Percentiles rank a stretch among this genome's conserved stretches.
Conservation (phyloP, 2,888 invertebrate genomes). For the Dascillus cervinus region DNA sequence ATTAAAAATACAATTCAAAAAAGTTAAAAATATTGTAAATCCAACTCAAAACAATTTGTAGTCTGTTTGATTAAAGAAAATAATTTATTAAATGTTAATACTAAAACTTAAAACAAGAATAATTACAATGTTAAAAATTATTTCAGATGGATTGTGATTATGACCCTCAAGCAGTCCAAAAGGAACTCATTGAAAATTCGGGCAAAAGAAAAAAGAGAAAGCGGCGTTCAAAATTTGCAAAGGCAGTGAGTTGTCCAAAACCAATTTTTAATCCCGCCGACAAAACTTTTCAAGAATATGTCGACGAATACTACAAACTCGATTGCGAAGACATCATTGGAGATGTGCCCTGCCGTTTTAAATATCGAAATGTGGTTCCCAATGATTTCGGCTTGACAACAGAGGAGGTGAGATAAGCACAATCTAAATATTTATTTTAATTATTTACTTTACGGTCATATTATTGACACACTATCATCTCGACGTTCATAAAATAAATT, state of each 20-base stretch:
- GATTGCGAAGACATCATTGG: slow-evolving; percentile 95
- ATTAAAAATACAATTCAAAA: no score
- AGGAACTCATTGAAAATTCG: slow-evolving; percentile 51
- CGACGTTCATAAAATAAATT: no score
- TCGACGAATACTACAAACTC: slow-evolving; percentile 91
- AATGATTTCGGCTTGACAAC: slow-evolving; percentile 86
- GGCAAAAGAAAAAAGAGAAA: slow-evolving; percentile 51
- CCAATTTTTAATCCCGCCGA: slow-evolving; percentile 79
- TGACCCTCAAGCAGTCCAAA: slow-evolving; percentile 51
- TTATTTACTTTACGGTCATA: no score
- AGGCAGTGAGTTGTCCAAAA: slow-evolving; percentile 65
- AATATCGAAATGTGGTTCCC: slow-evolving; percentile 80
- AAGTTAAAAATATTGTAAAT: no score
- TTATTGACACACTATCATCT: no score
- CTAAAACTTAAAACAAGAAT: no score
- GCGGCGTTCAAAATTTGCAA: slow-evolving; percentile 67
- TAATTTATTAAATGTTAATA: no score
- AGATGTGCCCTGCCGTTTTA: slow-evolving; percentile 85
- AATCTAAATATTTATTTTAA: no score
- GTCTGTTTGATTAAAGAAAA: no score
- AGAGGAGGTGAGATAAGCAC: slow-evolving; percentile 87
- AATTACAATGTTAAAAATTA: slow-evolving; percentile 1
- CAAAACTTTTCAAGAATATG: slow-evolving; percentile 73
- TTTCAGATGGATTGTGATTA: slow-evolving; percentile 84
- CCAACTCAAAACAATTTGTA: no score